Percentiles rank a stretch among this genome's conserved stretches.
Evolutionary conservation across 2,888 invertebrate genomes (phyloP).

Genomic region (Athripsodes cinereus): DNA sequence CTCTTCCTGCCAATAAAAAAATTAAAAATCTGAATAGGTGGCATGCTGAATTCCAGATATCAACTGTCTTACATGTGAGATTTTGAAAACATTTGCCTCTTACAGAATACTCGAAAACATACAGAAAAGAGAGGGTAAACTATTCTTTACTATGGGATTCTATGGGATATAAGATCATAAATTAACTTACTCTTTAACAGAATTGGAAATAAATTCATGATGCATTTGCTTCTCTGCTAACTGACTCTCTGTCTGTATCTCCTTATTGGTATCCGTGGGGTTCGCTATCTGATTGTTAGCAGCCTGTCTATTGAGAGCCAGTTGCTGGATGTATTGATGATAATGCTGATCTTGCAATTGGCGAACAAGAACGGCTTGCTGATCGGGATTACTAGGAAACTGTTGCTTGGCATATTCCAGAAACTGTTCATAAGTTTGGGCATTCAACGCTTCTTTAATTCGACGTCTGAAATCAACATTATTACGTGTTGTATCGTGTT

Average conservation of each 20-base stretch:
- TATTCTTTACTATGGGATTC: too few relatives aligned
- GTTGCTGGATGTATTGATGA: constrained; percentile 96
- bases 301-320: constrained; percentile 48
- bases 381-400: constrained; percentile 74
- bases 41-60: too few relatives aligned
- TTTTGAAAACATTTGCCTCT: too few relatives aligned
- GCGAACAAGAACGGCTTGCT: constrained; percentile 88
- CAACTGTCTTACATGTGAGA: too few relatives aligned
- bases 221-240: constrained; percentile 4
- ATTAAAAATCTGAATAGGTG: too few relatives aligned
- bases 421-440: constrained; percentile 84
- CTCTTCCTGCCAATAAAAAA: too few relatives aligned
- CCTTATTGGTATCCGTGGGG: constrained; percentile 8
- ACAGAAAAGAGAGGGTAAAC: too few relatives aligned
- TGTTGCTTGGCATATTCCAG: constrained; percentile 92
- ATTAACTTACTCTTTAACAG: constrained; percentile 21
- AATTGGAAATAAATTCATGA: constrained; percentile 5
- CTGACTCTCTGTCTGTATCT: constrained; percentile 16
- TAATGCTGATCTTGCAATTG: constrained; percentile 99
- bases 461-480: constrained; percentile 59
- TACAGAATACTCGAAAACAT: too few relatives aligned
- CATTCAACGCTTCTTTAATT: constrained; percentile 94
- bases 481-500: too few relatives aligned
- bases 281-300: constrained; percentile 35
- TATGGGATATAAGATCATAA: too few relatives aligned